Conservation (phyloP, 1,140 invertebrate genomes). For the Drosophila novamexicana region DNA sequence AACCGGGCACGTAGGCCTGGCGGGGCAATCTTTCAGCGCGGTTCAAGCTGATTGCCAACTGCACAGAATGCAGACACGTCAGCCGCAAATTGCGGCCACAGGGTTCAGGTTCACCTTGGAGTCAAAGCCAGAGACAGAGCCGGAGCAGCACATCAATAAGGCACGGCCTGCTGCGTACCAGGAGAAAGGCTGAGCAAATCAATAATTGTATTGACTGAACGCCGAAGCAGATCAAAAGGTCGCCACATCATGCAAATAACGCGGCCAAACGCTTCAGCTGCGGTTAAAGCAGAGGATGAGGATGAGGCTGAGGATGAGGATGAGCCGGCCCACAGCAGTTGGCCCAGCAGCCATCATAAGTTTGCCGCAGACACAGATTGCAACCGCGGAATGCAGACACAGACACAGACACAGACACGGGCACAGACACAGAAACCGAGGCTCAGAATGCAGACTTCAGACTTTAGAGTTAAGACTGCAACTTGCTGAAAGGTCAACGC, state of each 20-base stretch:
- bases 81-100: conserved; percentile 62
- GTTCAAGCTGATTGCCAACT: conserved; percentile 73
- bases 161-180: not conserved
- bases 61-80: conserved; percentile 43
- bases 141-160: conserved; percentile 40
- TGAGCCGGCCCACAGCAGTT: conserved; percentile 4
- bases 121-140: conserved; percentile 1
- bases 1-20: conserved; percentile 51
- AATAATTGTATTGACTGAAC: conserved; percentile 80
- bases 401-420: not conserved
- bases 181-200: conserved; percentile 63
- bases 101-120: conserved; percentile 58
- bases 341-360: conserved; percentile 34
- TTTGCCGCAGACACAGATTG: conserved; percentile 35
- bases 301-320: conserved; percentile 10
- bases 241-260: conserved; percentile 59
- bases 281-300: conserved; percentile 3
- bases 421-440: conserved; percentile 4
- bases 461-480: conserved; percentile 26
- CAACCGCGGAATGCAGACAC: conserved; percentile 43
- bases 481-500: conserved; percentile 77
- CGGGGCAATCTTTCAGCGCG: conserved; percentile 52
- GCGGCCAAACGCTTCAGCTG: conserved; percentile 21
- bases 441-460: conserved; percentile 17
- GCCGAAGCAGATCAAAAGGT: conserved; percentile 77